Conservation (phyloP, 2,797 vertebrate species). For the Muraenolepis orangiensis region DNA sequence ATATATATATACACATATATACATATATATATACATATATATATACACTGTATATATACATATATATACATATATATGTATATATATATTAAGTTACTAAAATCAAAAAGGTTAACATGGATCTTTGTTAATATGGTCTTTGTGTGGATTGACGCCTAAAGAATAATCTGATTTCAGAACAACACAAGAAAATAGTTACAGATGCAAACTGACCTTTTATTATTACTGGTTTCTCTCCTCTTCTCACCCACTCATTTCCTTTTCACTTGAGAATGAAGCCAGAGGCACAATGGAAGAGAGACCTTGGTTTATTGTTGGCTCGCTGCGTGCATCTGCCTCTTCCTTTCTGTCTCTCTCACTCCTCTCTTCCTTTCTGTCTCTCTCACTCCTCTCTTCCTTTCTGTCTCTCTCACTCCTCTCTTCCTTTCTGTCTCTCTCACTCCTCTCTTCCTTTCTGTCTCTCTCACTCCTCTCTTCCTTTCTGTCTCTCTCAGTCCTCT, state of each 20-base stretch:
- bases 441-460: background rate
- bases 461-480: background rate
- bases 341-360: background rate
- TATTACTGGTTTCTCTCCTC: background rate
- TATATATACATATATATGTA: too few species aligned
- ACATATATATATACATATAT: too few species aligned
- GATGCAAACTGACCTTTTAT: background rate
- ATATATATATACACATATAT: too few species aligned
- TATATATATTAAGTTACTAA: too few species aligned
- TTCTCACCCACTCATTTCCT: constrained; percentile 2
- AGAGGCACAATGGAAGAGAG: constrained; percentile 32
- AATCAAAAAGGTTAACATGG: too few species aligned
- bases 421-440: background rate
- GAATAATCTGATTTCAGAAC: background rate
- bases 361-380: background rate
- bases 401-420: background rate
- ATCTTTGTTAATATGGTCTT: too few species aligned
- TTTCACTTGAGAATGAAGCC: constrained; percentile 28
- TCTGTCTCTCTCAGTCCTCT: background rate
- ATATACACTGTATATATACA: too few species aligned
- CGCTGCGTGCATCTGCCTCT: background rate
- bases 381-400: background rate
- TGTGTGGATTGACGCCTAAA: too few species aligned
- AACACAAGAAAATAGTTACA: background rate
- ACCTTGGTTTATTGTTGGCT: constrained; percentile 41